Conservation (phyloP, 2,797 vertebrate species). For the Phrynocephalus guinanensis region DNA sequence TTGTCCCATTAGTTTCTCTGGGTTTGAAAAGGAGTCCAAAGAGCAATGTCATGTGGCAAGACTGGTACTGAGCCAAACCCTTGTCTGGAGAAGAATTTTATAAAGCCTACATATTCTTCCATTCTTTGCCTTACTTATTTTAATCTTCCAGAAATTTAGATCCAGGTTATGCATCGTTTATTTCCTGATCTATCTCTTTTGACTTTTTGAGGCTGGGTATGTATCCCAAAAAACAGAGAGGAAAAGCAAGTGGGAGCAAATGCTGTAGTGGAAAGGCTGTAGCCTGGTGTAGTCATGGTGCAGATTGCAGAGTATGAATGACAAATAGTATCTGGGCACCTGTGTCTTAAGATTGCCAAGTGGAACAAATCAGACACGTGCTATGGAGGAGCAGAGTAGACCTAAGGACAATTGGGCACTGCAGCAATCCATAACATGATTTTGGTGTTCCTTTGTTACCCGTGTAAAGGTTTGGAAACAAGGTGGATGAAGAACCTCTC, state of each 20-base stretch:
- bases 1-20: neutral
- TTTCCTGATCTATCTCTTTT: conserved; percentile 11
- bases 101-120: neutral
- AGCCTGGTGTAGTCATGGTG: conserved; percentile 59
- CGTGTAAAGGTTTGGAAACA: conserved; percentile 34
- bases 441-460: conserved; percentile 41
- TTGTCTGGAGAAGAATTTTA: neutral
- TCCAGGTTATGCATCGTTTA: neutral
- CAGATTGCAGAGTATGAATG: conserved; percentile 70
- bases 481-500: conserved; percentile 10
- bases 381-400: conserved; percentile 37
- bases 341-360: conserved; percentile 67
- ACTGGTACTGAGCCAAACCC: neutral
- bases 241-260: conserved; percentile 14
- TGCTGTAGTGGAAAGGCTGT: conserved; percentile 36
- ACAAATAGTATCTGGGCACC: conserved; percentile 65
- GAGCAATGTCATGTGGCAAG: neutral
- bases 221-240: neutral
- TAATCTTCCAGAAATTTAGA: neutral
- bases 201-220: conserved; percentile 9
- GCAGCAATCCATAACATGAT: conserved; percentile 32
- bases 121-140: neutral
- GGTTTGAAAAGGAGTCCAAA: neutral
- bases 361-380: conserved; percentile 20
- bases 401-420: conserved; percentile 45